Percentiles rank a stretch among this genome's conserved stretches.
These are phyloP conservation scores for Menidia menidia DNA, from an alignment of 2,797 vertebrate species.

Conservation along the genomic window DNA sequence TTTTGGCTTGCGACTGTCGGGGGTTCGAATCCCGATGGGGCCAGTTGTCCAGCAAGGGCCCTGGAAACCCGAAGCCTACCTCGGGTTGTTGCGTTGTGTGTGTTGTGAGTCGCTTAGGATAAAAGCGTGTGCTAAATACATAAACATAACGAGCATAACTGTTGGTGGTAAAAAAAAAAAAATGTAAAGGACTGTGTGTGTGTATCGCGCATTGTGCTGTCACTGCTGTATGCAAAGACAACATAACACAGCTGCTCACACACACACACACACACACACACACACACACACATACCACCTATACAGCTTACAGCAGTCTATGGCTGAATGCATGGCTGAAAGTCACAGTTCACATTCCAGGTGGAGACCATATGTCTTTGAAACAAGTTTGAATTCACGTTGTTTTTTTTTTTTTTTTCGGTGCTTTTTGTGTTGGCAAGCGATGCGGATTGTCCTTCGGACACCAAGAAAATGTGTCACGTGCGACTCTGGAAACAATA, in stretches of 20 bases:
- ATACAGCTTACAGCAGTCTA: conserved; percentile 12
- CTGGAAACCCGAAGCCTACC: no score
- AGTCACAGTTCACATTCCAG: conserved; percentile 57
- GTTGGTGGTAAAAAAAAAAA: conserved; percentile 19
- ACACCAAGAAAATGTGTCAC: conserved; percentile 52
- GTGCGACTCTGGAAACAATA: conserved; percentile 64
- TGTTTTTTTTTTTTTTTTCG: not conserved
- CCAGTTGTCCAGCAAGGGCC: no score
- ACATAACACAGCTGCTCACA: not conserved
- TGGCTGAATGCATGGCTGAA: conserved; percentile 24
- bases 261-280: not conserved
- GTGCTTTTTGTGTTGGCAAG: not conserved
- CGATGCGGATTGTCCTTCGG: conserved; percentile 2
- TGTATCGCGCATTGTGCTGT: conserved; percentile 39
- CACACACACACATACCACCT: not conserved
- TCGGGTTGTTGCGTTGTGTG: no score
- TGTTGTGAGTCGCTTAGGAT: no score
- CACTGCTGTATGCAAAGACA: conserved; percentile 21
- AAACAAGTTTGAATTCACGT: conserved; percentile 1
- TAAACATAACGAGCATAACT: conserved; percentile 11
- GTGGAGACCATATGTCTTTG: conserved; percentile 37
- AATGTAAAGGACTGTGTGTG: not conserved
- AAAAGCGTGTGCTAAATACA: no score
- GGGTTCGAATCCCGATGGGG: no score
- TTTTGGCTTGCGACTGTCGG: not conserved